Conservation (phyloP, 2,888 invertebrate species). For the Tuta absoluta region DNA sequence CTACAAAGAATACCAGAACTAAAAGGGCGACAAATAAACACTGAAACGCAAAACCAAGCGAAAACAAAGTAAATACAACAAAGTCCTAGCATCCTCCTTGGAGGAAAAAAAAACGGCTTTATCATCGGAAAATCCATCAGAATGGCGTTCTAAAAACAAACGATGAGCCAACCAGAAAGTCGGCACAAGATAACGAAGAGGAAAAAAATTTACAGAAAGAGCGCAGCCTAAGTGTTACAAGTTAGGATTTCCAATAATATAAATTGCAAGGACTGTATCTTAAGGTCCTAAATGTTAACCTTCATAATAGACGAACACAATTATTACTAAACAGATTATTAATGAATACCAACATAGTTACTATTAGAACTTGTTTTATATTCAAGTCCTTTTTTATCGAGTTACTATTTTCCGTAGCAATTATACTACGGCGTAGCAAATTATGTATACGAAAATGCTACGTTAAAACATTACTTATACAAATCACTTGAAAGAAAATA, state of each 20-base stretch:
- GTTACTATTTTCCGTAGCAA: too few relatives aligned
- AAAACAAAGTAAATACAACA: constrained; percentile 17
- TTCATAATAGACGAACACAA: too few relatives aligned
- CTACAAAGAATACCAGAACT: background rate
- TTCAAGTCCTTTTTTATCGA: too few relatives aligned
- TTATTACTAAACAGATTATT: too few relatives aligned
- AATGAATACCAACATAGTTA: too few relatives aligned
- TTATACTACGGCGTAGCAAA: too few relatives aligned
- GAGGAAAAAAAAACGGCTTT: constrained; percentile 42
- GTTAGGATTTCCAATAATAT: background rate
- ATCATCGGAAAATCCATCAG: constrained; percentile 49
- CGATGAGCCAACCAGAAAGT: constrained; percentile 40
- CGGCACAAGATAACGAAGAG: constrained; percentile 29
- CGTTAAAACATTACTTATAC: too few relatives aligned
- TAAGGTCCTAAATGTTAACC: too few relatives aligned
- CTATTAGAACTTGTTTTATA: too few relatives aligned
- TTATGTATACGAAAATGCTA: too few relatives aligned
- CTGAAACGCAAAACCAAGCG: background rate
- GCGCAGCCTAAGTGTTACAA: background rate
- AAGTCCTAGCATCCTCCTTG: constrained; percentile 22
- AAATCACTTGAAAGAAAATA: too few relatives aligned
- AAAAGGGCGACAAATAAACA: background rate
- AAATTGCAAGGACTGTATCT: too few relatives aligned
- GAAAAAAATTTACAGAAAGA: background rate
- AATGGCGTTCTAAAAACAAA: constrained; percentile 45